Base-by-base conservation (phyloP, 2,888 invertebrate genomes). In the Eugnorisma glareosa region DNA sequence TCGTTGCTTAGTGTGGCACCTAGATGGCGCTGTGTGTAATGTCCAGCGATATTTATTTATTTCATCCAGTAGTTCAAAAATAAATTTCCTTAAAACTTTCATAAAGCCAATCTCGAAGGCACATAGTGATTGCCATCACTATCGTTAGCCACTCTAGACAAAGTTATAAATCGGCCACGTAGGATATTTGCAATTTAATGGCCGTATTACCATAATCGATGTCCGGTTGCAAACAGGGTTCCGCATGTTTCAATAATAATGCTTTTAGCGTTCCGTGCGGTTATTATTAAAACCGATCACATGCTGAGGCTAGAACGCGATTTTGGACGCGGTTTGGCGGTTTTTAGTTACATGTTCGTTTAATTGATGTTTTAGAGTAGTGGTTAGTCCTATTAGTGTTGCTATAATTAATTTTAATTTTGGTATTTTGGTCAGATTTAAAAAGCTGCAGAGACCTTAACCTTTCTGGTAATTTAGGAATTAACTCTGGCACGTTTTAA, bases 101-200 rank as follows among this genome's bases (percentile, higher is more conserved):
- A 0, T 11, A 63, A 57, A 82, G 66, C 15, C 75, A 84, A 83
- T 86, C 70, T 83, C 54, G 31, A 48, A 43, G 48, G 13, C 28
- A 78, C 68, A 77, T 70, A 66, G 61, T 68, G 61, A 82, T 77
- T 68, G 59, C 48, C 70, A 70, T 73, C 77, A 15, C 70, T 37
- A 81, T 51, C 69, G 72, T 48, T 70, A 59, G 66, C 28, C 31
- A 13, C 37, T 79, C 57, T 69, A 84, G 85, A 72, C 86, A 83
- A 90, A 89, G 90, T 89, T 89, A 91, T 90, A 92, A 92, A 92
- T 92, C 85, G 88, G 63, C 83, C 85, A 89, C 89, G 90, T 88
- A 87, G 81, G 90, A 86, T 91, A 94, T 95, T 95, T 93, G 95
- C 95, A 95, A 93, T 94, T 95, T 95, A 93, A 95, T 94, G 84